Percentiles rank a stretch among this genome's conserved stretches.
phyloP scores from a whole-genome alignment of 2,797 vertebrate species.

The Lutjanus argentimaculatus region DNA sequence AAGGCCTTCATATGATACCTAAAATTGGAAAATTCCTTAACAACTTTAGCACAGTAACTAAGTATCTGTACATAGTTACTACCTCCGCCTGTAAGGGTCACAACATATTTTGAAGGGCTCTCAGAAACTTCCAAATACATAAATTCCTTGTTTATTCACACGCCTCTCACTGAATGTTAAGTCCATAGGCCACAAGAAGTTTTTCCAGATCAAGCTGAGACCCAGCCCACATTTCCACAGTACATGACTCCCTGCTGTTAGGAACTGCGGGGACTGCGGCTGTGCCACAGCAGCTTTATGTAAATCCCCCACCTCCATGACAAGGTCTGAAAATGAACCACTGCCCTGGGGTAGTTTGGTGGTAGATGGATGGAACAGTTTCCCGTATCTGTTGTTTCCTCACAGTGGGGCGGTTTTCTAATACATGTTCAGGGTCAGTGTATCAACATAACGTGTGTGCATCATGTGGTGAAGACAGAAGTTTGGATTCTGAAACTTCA shows the following conservation, averaged over 20 bases:
- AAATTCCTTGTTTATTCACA: not conserved
- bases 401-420: slow-evolving; percentile 23
- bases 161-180: not conserved
- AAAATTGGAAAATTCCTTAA: too few species aligned
- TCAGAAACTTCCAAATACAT: slow-evolving; percentile 14
- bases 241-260: slow-evolving; percentile 25
- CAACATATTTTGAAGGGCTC: not conserved
- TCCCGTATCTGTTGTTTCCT: slow-evolving; percentile 15
- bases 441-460: not conserved
- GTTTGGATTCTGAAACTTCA: slow-evolving; percentile 15
- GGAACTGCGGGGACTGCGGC: slow-evolving; percentile 10
- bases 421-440: slow-evolving; percentile 6
- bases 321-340: slow-evolving; percentile 24
- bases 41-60: too few species aligned
- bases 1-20: too few species aligned
- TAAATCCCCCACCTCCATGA: slow-evolving; percentile 32
- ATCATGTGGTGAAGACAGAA: not conserved
- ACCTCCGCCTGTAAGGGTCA: not conserved
- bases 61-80: too few species aligned
- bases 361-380: slow-evolving; percentile 1
- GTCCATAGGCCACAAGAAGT: slow-evolving; percentile 22
- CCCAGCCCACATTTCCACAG: slow-evolving; percentile 10
- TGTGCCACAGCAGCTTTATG: slow-evolving; percentile 35
- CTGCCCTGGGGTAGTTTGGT: slow-evolving; percentile 19
- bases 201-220: slow-evolving; percentile 35